phyloP scores from a whole-genome alignment of 1,140 invertebrate species.

The Saccostrea glomerata region DNA sequence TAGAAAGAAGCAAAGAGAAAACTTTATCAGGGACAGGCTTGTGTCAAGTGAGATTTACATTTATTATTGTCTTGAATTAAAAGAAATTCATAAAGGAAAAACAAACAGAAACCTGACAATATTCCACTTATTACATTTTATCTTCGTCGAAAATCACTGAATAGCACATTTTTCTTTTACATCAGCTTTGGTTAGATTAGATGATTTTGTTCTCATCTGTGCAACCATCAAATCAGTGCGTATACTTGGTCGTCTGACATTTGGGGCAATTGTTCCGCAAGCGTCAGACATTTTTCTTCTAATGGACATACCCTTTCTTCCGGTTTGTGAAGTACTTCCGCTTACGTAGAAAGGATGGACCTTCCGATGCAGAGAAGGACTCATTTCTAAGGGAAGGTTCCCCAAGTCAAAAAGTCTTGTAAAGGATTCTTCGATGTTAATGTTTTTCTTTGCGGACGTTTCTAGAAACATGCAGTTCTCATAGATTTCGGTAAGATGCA shows the following conservation, averaged over 20 bases:
- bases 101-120: no score
- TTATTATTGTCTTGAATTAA: no score
- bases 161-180: conserved; percentile 55
- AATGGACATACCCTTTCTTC: conserved; percentile 84
- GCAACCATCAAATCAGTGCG: conserved; percentile 91
- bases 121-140: no score
- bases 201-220: conserved; percentile 81
- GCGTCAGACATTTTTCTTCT: conserved; percentile 89
- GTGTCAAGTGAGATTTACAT: no score
- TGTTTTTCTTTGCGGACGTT: conserved; percentile 89
- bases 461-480: conserved; percentile 88
- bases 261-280: conserved; percentile 90
- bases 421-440: conserved; percentile 89
- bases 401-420: conserved; percentile 89
- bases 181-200: conserved; percentile 36
- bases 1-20: no score
- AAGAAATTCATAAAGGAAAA: no score
- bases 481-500: conserved; percentile 61
- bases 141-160: conserved; percentile 49
- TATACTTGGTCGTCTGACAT: conserved; percentile 89
- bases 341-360: conserved; percentile 74
- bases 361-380: conserved; percentile 88
- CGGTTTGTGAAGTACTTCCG: conserved; percentile 53
- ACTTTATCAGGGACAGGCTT: no score
- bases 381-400: conserved; percentile 91